Evolutionary conservation across 1,140 invertebrate genomes (phyloP), one percentile per base, ranked within the genome.

Genomic region (Ceratoteleas bidentatus): DNA sequence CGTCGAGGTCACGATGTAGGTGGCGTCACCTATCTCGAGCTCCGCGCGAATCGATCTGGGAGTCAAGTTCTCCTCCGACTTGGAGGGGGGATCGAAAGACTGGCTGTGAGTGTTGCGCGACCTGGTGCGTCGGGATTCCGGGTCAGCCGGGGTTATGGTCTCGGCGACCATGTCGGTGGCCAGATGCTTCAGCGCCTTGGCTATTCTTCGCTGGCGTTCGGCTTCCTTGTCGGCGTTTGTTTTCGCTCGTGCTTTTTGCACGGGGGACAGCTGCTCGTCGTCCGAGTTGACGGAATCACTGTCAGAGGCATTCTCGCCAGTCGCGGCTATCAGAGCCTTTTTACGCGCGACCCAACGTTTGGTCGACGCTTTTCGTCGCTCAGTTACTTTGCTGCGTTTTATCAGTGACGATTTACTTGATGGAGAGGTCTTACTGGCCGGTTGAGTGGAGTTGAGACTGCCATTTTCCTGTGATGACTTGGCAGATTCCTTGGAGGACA

Each of bases 271-370:
- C 68, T 92, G 84, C 0, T 81, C 50, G 2, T 87, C 84, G 10
- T 89, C 88, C 0, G 88, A 86, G 10, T 50, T 83, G 11, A 84
- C 81, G 0, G 90, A 90, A 52, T 92, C 91, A n/a, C 87, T 88
- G 40, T 92, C 91, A 0, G 89, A 88, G 0, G 84, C 84, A 7
- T 83, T 81, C 56, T 90, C 85, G 5, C 89, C 90, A 8, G 85
- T 90, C 5, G 89, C 88, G 4, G 86, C 90, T 24, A 90, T 73
- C 0, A 90, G 72, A 0, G 90, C 90, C 13, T 87, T 90, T 56
- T 91, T 91, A 9, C 91, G 85, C 0, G 87, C 90, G 6, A 88
- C 89, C 90, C 90, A 92, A 33, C 91, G 89, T 76, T 90, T 89
- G 0, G 89, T 90, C 0, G 86, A 91, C 5, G 87, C 89, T 60